Percentiles rank a stretch among this genome's conserved stretches.
Evolutionary conservation across 1,140 invertebrate genomes (phyloP).

Genomic region (Hypsibius dujardini): DNA sequence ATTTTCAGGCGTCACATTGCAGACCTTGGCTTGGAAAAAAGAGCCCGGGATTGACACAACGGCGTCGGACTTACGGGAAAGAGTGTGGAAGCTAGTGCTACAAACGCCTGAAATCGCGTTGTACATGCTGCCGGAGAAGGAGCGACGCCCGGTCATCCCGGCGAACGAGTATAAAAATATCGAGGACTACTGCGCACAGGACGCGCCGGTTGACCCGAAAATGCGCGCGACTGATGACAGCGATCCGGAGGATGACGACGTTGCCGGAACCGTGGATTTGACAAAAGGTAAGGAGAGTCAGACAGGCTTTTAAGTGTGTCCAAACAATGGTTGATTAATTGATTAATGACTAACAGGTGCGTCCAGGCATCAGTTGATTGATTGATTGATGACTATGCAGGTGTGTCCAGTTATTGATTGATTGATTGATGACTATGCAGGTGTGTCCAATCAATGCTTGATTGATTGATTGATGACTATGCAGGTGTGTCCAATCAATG

Average conservation of each 20-base stretch:
- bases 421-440: too few species aligned
- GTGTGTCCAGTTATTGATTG: too few species aligned
- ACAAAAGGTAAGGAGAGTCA: neutral
- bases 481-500: too few species aligned
- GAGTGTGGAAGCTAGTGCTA: neutral
- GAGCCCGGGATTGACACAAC: neutral
- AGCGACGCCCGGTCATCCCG: neutral
- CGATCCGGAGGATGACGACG: neutral
- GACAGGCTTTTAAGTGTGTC: neutral
- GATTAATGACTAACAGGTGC: too few species aligned
- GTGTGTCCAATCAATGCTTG: too few species aligned
- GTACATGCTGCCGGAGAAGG: neutral
- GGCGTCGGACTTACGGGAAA: neutral
- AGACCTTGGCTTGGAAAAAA: neutral
- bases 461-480: too few species aligned
- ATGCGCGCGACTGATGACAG: neutral
- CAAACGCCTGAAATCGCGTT: neutral
- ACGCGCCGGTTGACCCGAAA: neutral
- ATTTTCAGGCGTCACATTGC: neutral
- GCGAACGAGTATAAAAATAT: neutral
- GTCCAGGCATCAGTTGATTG: too few species aligned
- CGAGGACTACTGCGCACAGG: neutral
- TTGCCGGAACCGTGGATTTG: neutral
- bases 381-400: too few species aligned
- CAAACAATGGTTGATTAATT: too few species aligned